Evolutionary conservation across 2,888 invertebrate species (phyloP).

Genomic region (Cephus pygmeus): DNA sequence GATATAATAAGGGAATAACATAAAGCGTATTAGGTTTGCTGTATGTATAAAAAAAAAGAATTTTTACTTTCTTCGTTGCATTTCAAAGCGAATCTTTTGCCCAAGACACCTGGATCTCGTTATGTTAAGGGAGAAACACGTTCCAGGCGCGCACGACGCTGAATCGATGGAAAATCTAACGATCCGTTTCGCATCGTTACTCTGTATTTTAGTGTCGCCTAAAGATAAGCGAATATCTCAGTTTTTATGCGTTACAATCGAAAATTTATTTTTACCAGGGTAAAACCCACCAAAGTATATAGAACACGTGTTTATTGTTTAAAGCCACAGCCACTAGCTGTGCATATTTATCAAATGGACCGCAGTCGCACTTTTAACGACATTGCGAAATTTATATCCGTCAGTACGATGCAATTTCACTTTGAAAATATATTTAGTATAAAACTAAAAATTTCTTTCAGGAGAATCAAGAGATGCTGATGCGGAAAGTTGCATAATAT

Average conservation of each 20-base stretch:
- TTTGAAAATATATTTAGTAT: background rate
- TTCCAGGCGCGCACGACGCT: background rate
- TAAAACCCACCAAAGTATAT: background rate
- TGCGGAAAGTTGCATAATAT: background rate
- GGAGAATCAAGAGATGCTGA: background rate
- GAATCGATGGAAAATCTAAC: too few relatives aligned
- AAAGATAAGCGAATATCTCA: background rate
- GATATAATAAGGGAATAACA: background rate
- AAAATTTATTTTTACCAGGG: background rate
- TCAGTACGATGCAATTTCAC: background rate
- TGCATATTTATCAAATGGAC: background rate
- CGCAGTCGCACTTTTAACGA: background rate
- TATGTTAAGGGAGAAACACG: background rate
- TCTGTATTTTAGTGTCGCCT: background rate
- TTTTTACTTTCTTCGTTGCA: background rate
- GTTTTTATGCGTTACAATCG: background rate
- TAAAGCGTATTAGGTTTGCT: background rate
- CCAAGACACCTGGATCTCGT: background rate
- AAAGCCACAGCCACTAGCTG: background rate
- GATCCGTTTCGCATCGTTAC: too few relatives aligned
- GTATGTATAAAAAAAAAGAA: background rate
- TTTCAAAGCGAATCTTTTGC: background rate
- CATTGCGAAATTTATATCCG: background rate
- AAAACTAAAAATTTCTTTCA: background rate
- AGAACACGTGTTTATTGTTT: background rate